phyloP scores from a whole-genome alignment of 2,888 invertebrate species.

The Hydrotaea diabolus region DNA sequence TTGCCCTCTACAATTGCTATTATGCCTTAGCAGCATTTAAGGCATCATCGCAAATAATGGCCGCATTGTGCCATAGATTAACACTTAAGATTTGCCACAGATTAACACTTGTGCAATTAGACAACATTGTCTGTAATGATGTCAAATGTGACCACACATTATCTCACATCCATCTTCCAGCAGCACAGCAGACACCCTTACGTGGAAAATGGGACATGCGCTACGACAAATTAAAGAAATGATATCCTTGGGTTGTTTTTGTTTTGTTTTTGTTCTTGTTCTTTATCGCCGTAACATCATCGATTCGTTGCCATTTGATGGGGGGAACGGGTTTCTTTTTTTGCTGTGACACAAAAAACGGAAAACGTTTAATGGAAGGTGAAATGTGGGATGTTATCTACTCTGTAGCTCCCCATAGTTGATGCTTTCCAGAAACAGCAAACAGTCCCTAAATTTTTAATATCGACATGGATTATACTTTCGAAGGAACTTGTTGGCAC shows the following conservation, averaged over 20 bases:
- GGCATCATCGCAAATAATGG: too few relatives aligned
- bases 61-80: neutral
- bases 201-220: neutral
- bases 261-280: neutral
- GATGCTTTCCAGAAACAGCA: too few relatives aligned
- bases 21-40: too few relatives aligned
- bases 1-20: too few relatives aligned
- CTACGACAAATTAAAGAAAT: neutral
- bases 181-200: neutral
- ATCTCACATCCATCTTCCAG: neutral
- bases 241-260: neutral
- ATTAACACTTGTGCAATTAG: conserved; percentile 3
- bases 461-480: too few relatives aligned
- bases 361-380: neutral
- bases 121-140: conserved; percentile 2
- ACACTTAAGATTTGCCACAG: neutral
- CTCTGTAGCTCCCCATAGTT: too few relatives aligned
- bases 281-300: neutral
- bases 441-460: too few relatives aligned
- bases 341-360: neutral
- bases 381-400: neutral
- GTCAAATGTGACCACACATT: neutral
- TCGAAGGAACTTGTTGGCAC: too few relatives aligned
- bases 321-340: neutral
- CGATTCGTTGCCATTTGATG: neutral